These are phyloP conservation scores for Latrodectus geometricus DNA, from an alignment of 1,140 invertebrate genomes.

Conservation along the genomic window DNA sequence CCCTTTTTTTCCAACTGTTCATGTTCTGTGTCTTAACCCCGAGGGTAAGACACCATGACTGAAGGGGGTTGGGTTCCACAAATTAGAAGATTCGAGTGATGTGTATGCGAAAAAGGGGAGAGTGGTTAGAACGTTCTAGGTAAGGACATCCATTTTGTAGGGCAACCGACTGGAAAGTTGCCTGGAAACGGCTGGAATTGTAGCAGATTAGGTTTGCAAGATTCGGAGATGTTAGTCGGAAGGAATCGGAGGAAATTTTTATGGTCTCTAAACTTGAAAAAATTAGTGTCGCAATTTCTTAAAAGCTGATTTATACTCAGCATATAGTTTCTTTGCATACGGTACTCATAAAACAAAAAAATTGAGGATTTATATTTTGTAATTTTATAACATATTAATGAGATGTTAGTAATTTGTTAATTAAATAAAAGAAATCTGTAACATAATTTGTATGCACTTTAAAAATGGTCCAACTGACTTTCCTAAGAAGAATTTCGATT, in stretches of 20 bases:
- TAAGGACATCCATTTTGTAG: constrained; percentile 12
- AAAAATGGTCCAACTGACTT: no score
- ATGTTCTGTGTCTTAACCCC: neutral
- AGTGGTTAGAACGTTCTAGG: neutral
- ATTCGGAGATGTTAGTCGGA: neutral
- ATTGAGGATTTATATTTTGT: neutral
- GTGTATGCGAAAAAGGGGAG: neutral
- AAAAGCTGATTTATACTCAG: neutral
- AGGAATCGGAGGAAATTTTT: neutral
- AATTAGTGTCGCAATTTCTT: neutral
- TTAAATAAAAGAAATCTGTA: no score
- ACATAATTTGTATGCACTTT: no score
- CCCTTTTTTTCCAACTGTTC: neutral
- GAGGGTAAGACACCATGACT: neutral
- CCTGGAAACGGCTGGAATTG: neutral
- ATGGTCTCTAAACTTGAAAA: neutral
- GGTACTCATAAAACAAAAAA: neutral
- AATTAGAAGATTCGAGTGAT: constrained; percentile 3
- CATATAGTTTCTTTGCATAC: neutral
- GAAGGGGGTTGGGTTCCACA: neutral
- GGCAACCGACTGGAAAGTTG: neutral
- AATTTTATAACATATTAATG: no score
- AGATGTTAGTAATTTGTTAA: no score
- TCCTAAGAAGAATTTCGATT: no score
- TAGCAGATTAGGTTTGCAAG: no score